Conservation (phyloP, 2,113 vertebrate species). For the Agapornis roseicollis region DNA sequence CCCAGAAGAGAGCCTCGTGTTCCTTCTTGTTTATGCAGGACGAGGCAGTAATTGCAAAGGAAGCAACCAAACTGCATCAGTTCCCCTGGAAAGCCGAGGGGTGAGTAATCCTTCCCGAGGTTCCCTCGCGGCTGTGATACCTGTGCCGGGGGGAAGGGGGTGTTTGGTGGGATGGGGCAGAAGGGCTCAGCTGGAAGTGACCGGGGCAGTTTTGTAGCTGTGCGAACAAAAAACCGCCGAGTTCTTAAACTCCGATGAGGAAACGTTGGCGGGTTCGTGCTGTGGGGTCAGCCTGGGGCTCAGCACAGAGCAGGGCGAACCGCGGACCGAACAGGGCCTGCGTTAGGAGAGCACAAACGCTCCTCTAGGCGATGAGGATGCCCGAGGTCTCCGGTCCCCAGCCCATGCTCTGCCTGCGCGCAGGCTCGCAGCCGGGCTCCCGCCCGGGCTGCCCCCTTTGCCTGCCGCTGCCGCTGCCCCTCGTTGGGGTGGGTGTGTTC, state of each 20-base stretch:
- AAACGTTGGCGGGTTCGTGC: neutral
- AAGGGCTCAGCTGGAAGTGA: neutral
- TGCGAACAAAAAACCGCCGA: neutral
- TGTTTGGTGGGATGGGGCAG: neutral
- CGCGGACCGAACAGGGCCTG: neutral
- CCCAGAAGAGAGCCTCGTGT: neutral
- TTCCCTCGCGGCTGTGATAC: neutral
- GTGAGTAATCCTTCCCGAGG: neutral
- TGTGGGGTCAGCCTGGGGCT: neutral
- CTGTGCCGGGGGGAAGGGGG: rapidly evolving
- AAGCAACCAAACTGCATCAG: neutral
- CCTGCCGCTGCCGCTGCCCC: no score
- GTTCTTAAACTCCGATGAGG: neutral
- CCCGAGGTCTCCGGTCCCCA: neutral
- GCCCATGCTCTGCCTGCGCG: neutral
- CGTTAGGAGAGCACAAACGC: neutral
- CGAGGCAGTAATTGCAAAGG: neutral
- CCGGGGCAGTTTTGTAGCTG: neutral
- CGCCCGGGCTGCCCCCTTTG: neutral
- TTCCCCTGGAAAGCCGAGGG: neutral
- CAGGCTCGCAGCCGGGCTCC: neutral
- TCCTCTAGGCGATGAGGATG: neutral
- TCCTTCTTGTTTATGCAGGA: neutral
- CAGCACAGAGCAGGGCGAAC: neutral
- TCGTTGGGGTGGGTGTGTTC: neutral